Conservation (phyloP, 2,888 invertebrate species). For the Salticus scenicus region DNA sequence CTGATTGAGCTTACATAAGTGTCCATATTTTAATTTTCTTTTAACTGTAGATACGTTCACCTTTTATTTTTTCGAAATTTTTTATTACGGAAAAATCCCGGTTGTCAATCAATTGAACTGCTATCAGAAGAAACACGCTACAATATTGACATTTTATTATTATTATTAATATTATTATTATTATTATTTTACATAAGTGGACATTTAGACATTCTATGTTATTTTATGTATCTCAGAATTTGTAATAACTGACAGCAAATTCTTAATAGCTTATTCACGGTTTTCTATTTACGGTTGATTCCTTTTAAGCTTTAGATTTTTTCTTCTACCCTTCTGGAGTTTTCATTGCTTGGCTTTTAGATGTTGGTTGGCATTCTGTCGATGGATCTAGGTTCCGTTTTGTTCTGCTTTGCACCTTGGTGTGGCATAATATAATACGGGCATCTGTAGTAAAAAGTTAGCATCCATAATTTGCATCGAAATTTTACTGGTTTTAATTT, state of each 20-base stretch:
- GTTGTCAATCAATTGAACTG: neutral
- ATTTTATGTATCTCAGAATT: neutral
- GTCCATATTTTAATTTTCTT: neutral
- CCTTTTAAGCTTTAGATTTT: neutral
- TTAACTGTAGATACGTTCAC: neutral
- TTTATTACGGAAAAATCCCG: neutral
- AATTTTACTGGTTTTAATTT: neutral
- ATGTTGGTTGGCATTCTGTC: neutral
- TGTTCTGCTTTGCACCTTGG: neutral
- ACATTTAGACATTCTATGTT: neutral
- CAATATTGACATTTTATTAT: neutral
- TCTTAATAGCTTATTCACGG: too few relatives aligned
- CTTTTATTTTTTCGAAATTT: neutral
- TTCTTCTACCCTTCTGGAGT: neutral
- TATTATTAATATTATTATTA: too few relatives aligned
- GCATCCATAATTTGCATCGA: neutral
- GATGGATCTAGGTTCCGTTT: neutral
- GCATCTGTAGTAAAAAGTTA: neutral
- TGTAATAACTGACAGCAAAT: neutral
- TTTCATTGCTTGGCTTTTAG: neutral
- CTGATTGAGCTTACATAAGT: neutral
- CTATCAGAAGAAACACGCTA: neutral
- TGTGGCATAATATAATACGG: neutral
- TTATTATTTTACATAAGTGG: neutral
- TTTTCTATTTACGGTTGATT: neutral